A percentile compares a stretch with the other conserved stretches of the same genome.
phyloP scores from a whole-genome alignment of 2,113 vertebrate genomes.

The Syngnathus typhle region DNA sequence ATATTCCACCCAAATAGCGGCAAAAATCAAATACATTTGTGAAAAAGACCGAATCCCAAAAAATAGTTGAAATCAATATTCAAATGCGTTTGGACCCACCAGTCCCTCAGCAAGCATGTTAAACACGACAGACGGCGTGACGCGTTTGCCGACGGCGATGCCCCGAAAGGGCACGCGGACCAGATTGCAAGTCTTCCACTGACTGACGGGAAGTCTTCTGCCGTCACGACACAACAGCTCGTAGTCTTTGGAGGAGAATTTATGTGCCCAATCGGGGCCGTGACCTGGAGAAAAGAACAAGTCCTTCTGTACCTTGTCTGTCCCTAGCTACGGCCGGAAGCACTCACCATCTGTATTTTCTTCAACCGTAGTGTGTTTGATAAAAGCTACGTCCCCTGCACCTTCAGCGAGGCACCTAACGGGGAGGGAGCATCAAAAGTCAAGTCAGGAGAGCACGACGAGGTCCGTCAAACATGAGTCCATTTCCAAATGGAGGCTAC shows the following conservation, averaged over 20 bases:
- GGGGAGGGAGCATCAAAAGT: neutral
- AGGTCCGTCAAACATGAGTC: no score
- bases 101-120: slow-evolving; percentile 78
- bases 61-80: neutral
- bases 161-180: slow-evolving; percentile 80
- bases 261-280: slow-evolving; percentile 65
- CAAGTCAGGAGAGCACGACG: neutral
- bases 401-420: slow-evolving; percentile 78
- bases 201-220: slow-evolving; percentile 57
- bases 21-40: no score
- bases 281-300: slow-evolving; percentile 59
- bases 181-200: slow-evolving; percentile 80
- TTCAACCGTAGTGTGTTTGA: slow-evolving; percentile 79
- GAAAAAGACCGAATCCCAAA: no score
- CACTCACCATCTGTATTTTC: slow-evolving; percentile 78
- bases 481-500: no score
- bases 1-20: no score
- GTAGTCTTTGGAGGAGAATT: slow-evolving; percentile 71
- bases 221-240: slow-evolving; percentile 83
- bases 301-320: neutral
- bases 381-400: slow-evolving; percentile 80
- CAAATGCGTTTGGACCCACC: slow-evolving; percentile 61
- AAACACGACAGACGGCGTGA: slow-evolving; percentile 69
- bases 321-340: neutral
- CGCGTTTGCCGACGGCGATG: slow-evolving; percentile 69